Evolutionary conservation across 64 coral and sea anemone species (phyloP).

Genomic region (Cladopsammia gracilis): DNA sequence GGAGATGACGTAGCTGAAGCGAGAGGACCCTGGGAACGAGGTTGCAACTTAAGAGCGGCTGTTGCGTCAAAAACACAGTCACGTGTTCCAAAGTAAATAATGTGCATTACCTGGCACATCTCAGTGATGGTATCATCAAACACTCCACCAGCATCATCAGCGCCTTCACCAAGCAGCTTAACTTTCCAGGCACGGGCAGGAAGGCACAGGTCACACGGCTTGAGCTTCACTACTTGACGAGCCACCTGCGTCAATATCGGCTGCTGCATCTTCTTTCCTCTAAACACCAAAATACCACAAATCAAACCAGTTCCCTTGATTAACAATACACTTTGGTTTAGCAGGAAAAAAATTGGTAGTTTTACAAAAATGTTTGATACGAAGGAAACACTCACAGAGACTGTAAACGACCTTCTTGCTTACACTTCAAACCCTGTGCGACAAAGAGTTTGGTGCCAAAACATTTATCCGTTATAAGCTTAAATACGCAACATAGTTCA

Average conservation of each 20-base stretch:
- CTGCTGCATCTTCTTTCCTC: conserved; percentile 81
- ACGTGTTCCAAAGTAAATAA: background rate
- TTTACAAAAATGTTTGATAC: too few species aligned
- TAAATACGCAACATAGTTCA: too few species aligned
- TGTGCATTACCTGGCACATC: conserved; percentile 78
- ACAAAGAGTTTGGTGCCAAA: too few species aligned
- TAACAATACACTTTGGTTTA: too few species aligned
- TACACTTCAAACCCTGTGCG: too few species aligned
- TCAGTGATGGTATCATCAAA: conserved; percentile 97
- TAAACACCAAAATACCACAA: conserved; percentile 10
- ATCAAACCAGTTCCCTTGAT: background rate
- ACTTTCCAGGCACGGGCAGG: conserved; percentile 92
- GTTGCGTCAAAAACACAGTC: background rate
- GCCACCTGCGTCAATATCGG: conserved; percentile 85
- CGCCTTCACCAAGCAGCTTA: conserved; percentile 92
- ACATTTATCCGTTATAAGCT: too few species aligned
- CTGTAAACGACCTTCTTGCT: too few species aligned
- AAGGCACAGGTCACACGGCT: conserved; percentile 79
- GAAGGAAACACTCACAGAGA: too few species aligned
- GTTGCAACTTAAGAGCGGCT: background rate
- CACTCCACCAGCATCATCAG: conserved; percentile 92
- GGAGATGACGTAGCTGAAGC: too few species aligned
- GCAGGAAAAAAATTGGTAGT: too few species aligned
- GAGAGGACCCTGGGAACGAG: too few species aligned
- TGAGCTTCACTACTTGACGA: conserved; percentile 86